Evolutionary conservation across 1,140 invertebrate species (phyloP).

Genomic region (Drosophila cardini): DNA sequence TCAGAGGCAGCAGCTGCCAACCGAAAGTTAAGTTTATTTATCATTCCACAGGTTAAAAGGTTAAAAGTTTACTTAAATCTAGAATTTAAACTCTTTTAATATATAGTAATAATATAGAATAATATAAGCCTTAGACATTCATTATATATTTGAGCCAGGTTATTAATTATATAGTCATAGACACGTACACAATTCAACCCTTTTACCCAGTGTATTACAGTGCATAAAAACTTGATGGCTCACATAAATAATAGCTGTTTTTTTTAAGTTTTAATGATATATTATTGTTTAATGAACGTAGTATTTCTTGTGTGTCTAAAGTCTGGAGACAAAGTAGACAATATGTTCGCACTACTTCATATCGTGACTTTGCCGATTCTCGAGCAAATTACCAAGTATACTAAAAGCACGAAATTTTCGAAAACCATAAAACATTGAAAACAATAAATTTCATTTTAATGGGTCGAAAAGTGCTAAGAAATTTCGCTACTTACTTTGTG

Average conservation of each 20-base stretch:
- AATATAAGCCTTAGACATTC: too few relatives aligned
- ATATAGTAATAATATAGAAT: too few relatives aligned
- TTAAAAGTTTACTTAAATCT: not conserved
- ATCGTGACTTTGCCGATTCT: conserved; percentile 54
- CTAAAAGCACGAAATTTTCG: conserved; percentile 58
- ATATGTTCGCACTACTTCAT: conserved; percentile 47
- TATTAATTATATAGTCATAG: too few relatives aligned
- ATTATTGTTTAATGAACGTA: not conserved
- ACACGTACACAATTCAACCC: too few relatives aligned
- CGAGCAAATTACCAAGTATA: conserved; percentile 68
- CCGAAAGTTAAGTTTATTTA: conserved; percentile 1
- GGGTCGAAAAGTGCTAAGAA: conserved; percentile 64
- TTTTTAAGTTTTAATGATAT: not conserved
- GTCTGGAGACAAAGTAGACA: conserved; percentile 53
- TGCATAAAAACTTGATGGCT: too few relatives aligned
- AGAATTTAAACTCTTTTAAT: too few relatives aligned
- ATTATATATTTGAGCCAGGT: too few relatives aligned
- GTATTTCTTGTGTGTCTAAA: not conserved
- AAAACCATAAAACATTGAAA: conserved; percentile 74
- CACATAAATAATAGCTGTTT: not conserved
- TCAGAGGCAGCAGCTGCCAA: not conserved
- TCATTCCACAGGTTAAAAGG: not conserved
- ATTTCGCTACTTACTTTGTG: conserved; percentile 61
- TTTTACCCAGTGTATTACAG: too few relatives aligned
- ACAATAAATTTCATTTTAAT: conserved; percentile 81